Evolutionary conservation across 1,140 invertebrate genomes (phyloP).

Genomic region (Cherax destructor): DNA sequence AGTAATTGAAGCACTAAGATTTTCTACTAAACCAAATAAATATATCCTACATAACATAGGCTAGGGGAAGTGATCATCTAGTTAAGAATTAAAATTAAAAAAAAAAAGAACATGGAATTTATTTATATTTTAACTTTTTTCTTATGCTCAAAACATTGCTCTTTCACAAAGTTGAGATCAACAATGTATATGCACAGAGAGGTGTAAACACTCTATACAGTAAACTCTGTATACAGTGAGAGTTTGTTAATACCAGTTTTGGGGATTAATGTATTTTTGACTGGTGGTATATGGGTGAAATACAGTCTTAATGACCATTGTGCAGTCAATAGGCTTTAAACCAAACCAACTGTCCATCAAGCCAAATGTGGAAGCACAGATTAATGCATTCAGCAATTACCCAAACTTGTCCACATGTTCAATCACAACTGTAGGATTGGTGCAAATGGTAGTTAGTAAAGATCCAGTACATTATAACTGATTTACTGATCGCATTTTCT

Average conservation of each 20-base stretch:
- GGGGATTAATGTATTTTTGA: too few relatives aligned
- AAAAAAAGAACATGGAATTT: background rate
- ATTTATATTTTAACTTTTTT: background rate
- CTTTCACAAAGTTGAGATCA: background rate
- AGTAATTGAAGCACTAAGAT: background rate
- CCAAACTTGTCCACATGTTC: background rate
- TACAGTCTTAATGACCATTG: too few relatives aligned
- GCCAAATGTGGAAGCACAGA: background rate
- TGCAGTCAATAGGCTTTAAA: too few relatives aligned
- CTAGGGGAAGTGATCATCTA: constrained; percentile 15
- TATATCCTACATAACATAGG: background rate
- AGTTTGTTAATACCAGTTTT: too few relatives aligned
- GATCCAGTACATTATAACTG: too few relatives aligned
- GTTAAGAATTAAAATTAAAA: background rate
- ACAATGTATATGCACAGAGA: too few relatives aligned
- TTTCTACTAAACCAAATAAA: background rate
- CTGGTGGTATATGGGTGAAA: too few relatives aligned
- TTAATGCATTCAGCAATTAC: background rate
- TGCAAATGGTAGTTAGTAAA: too few relatives aligned
- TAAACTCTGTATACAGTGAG: too few relatives aligned
- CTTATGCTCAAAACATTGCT: background rate
- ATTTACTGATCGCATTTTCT: too few relatives aligned
- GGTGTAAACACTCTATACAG: too few relatives aligned
- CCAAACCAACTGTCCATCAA: background rate
- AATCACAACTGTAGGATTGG: background rate